Evolutionary conservation across 35 echinoderm and acorn worm species (phyloP).

Genomic region (Diadema setosum): DNA sequence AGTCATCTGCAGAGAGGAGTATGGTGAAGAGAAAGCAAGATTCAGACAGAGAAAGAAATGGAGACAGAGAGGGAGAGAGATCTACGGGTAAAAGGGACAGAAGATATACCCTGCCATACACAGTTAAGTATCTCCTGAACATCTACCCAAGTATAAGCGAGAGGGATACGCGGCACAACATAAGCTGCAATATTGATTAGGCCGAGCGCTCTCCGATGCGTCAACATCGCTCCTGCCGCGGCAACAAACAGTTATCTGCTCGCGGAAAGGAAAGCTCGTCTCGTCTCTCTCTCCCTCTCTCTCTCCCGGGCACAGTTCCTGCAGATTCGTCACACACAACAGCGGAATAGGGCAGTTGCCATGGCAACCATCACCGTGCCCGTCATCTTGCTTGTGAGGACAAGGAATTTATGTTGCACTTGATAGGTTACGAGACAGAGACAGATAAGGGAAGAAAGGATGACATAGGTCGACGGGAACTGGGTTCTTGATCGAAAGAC

Average conservation of each 20-base stretch:
- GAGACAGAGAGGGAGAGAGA: neutral
- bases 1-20: too few relatives aligned
- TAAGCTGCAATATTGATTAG: constrained; percentile 35
- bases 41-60: too few relatives aligned
- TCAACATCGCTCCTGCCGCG: neutral
- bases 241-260: neutral
- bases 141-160: neutral
- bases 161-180: neutral
- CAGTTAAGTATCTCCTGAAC: neutral
- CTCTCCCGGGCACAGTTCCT: too few relatives aligned
- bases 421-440: too few relatives aligned
- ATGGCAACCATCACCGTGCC: neutral
- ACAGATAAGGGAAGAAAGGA: neutral
- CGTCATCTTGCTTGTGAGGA: neutral
- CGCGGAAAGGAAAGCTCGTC: neutral
- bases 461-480: too few relatives aligned
- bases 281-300: neutral
- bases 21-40: too few relatives aligned
- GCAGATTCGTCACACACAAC: too few relatives aligned
- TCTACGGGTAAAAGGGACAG: neutral
- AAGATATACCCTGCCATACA: neutral
- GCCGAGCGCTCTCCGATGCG: neutral
- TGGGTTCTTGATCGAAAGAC: too few relatives aligned
- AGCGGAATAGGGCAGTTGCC: neutral
- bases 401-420: too few relatives aligned